These are phyloP conservation scores for Orthosia incerta DNA, from an alignment of 2,888 invertebrate genomes.

Conservation along the genomic window DNA sequence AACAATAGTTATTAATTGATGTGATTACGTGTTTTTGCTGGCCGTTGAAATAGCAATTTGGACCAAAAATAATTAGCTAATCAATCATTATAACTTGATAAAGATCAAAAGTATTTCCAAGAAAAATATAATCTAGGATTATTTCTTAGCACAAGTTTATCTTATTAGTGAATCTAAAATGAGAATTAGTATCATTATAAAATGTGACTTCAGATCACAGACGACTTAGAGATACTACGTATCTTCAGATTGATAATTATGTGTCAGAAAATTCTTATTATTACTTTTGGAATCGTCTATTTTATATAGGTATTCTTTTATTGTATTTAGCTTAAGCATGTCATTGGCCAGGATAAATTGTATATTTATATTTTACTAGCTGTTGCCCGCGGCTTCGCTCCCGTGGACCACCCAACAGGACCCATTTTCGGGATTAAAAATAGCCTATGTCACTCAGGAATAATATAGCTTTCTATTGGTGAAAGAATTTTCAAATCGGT, in stretches of 20 bases:
- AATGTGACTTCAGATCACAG: constrained; percentile 5
- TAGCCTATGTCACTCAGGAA: no score
- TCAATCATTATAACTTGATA: constrained; percentile 22
- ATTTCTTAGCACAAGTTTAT: constrained; percentile 36
- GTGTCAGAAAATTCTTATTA: constrained; percentile 23
- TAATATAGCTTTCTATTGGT: no score
- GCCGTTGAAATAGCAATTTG: background rate
- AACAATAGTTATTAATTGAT: background rate
- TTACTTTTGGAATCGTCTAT: background rate
- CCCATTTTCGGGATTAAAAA: no score
- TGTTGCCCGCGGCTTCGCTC: no score
- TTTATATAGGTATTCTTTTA: background rate
- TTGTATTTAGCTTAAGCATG: constrained; percentile 29
- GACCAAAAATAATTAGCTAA: background rate
- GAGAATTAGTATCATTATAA: background rate
- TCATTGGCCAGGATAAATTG: constrained; percentile 30
- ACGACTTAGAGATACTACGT: no score
- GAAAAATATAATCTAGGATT: constrained; percentile 16
- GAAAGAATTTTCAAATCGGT: no score
- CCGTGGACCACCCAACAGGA: no score
- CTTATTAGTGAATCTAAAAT: constrained; percentile 12
- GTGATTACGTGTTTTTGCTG: background rate
- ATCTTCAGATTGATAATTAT: background rate
- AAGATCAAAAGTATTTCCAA: background rate
- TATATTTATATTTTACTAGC: constrained; percentile 21